Base-by-base conservation (phyloP, 2,113 vertebrate species). In the Zonotrichia leucophrys region DNA sequence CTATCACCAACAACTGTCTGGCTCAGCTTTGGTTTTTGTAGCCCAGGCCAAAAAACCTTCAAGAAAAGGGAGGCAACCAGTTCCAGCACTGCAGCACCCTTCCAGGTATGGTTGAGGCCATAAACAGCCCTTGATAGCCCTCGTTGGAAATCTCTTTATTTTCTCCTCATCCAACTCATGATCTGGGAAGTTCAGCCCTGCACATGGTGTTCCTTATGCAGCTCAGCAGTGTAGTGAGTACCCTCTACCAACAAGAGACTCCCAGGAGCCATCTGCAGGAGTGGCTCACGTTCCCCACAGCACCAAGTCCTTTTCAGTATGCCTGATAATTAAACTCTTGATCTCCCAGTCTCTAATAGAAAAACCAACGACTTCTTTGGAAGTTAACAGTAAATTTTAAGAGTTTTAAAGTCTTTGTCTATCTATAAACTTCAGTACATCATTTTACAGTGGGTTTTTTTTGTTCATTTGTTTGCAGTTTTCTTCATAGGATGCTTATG, bases 401-500 rank as follows among this genome's bases (percentile, higher is more conserved):
- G 10, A 11, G 49, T 74, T 72, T 60, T 12, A 11, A 81, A 44
- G 7, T 41, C 10, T 67, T 85, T 70, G 5, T 37, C 16, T 16
- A 13, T 12, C 6, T 80, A 31, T 49, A 27, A 20, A 42, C 47
- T 83, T 87, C 21, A 81, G 11, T 31, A 73, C 44, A 25, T 27
- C 3, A 50, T 73, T 59, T 87, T 64, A 25, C 37, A 30, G 5
- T 56, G 12, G 5, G 4, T n/a, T n/a, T n/a, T 4, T 10, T 64
- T 35, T 56, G 25, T 60, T n/a, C 2, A 2, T 69, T 73, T 53
- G 1, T 46, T 66, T 22, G 16, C 0, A 0, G 1, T 2, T 56
- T 69, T 49, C 8, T 16, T 31, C 2, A 17, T 22, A 13, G 7
- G 3, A 21, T 21, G 37, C 52, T 52, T 27, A 19, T 25, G 9